Evolutionary conservation across 2,888 invertebrate species (phyloP).

Genomic region (Drosophila antonietae): DNA sequence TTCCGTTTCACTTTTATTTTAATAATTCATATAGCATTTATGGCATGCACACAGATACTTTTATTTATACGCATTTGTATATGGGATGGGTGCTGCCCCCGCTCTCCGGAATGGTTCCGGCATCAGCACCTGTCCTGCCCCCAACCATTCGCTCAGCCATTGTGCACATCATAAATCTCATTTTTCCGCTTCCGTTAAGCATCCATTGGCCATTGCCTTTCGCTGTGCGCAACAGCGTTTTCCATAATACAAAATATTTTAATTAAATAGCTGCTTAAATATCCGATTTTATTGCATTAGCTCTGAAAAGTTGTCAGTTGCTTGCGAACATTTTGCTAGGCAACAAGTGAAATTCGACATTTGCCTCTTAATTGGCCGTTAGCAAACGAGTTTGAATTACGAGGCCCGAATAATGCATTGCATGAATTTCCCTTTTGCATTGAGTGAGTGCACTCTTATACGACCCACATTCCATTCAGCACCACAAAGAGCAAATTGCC

Average conservation of each 20-base stretch:
- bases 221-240: neutral
- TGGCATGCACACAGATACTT: conserved; percentile 67
- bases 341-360: conserved; percentile 63
- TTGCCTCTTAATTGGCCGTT: conserved; percentile 19
- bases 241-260: conserved; percentile 42
- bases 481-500: conserved; percentile 1
- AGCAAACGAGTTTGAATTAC: conserved; percentile 43
- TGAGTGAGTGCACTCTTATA: neutral
- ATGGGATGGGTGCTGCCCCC: conserved; percentile 6
- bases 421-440: conserved; percentile 10
- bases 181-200: conserved; percentile 75
- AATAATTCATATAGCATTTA: conserved; percentile 79
- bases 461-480: conserved; percentile 7
- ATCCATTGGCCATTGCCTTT: conserved; percentile 49
- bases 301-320: neutral
- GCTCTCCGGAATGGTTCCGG: conserved; percentile 36
- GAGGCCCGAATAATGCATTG: conserved; percentile 25
- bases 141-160: conserved; percentile 33
- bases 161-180: conserved; percentile 77
- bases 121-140: conserved; percentile 40
- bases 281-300: conserved; percentile 10
- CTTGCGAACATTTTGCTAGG: conserved; percentile 20
- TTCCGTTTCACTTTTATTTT: conserved; percentile 80
- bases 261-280: conserved; percentile 58
- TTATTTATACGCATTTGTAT: conserved; percentile 62